Conservation (phyloP, 2,113 vertebrate genomes). For the Oncorhynchus nerka region DNA sequence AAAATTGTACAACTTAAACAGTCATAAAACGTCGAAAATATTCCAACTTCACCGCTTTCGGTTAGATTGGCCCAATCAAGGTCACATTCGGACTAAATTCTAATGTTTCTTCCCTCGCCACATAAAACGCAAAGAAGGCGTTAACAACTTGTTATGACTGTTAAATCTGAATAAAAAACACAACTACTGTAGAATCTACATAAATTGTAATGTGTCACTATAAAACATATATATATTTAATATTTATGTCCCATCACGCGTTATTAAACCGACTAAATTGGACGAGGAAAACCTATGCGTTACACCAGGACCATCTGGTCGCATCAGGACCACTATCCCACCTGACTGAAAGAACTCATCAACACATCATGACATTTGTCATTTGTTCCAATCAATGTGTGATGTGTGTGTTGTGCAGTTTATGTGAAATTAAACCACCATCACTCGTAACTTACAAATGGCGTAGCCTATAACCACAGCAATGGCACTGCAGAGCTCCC, state of each 20-base stretch:
- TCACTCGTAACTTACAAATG: not conserved
- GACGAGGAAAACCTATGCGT: slow-evolving; percentile 19
- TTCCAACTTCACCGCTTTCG: not conserved
- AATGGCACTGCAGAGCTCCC: not conserved
- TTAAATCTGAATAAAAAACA: not conserved
- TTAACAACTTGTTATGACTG: not conserved
- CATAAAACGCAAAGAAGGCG: not conserved
- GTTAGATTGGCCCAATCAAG: not conserved
- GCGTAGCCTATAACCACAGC: not conserved
- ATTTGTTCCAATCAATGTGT: not conserved
- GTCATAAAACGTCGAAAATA: not conserved
- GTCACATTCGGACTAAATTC: not conserved
- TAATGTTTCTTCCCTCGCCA: not conserved
- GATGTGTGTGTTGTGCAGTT: not conserved
- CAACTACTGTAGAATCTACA: not conserved
- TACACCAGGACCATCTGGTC: slow-evolving; percentile 38
- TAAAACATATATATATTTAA: not conserved
- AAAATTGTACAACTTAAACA: not conserved
- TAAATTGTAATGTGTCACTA: not conserved
- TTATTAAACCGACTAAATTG: not conserved
- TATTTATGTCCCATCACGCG: not conserved
- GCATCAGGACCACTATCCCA: slow-evolving; percentile 60
- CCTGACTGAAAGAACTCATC: not conserved
- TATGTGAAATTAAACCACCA: not conserved
- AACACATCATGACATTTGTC: not conserved